Evolutionary conservation across 2,113 vertebrate genomes (phyloP).

Genomic region (Ciconia boyciana): DNA sequence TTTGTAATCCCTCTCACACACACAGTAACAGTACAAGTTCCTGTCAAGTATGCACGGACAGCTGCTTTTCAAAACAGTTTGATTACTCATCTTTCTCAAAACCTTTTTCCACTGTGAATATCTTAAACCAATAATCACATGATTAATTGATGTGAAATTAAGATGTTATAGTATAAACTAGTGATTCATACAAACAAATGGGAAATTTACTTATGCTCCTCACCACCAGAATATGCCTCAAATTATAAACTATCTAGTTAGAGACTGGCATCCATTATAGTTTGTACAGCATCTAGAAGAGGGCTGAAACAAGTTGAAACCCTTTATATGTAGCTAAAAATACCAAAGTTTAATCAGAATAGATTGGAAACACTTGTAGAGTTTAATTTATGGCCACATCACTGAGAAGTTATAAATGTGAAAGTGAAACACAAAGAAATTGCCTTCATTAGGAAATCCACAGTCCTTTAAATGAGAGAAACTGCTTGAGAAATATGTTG

Average conservation of each 20-base stretch:
- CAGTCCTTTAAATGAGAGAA: background rate
- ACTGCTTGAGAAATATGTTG: background rate
- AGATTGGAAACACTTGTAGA: background rate
- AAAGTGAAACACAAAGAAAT: constrained; percentile 16
- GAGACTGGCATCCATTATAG: background rate
- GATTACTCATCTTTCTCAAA: constrained; percentile 24
- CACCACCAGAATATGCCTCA: background rate
- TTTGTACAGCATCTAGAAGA: background rate
- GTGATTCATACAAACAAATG: constrained; percentile 6
- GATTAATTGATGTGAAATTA: constrained; percentile 36
- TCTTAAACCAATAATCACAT: constrained; percentile 1
- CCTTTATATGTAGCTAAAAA: background rate
- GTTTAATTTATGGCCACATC: constrained; percentile 3
- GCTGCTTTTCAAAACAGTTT: background rate
- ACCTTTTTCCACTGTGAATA: background rate
- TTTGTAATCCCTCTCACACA: background rate
- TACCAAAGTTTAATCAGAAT: background rate
- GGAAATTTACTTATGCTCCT: background rate
- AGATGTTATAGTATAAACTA: background rate
- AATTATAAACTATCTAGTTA: background rate
- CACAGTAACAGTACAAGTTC: background rate
- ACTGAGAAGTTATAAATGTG: constrained; percentile 11
- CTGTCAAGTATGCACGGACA: background rate
- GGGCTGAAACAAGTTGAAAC: background rate
- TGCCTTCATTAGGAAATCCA: background rate